Percentiles rank a stretch among this genome's conserved stretches.
These are phyloP conservation scores for Acheta domesticus DNA, from an alignment of 2,888 invertebrate genomes.

Conservation along the genomic window DNA sequence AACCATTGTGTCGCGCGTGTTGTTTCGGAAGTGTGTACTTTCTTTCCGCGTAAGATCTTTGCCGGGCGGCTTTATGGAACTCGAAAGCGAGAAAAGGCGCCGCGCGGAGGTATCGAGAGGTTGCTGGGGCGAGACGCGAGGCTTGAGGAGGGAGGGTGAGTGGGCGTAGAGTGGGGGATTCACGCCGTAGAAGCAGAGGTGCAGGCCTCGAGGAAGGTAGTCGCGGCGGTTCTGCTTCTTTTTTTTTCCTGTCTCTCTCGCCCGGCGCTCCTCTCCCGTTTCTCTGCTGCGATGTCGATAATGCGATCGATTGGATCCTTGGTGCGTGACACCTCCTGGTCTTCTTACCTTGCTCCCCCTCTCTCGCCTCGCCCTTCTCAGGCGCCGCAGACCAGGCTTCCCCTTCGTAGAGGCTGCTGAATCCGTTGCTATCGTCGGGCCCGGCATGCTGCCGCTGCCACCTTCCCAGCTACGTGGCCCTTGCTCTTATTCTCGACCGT, in stretches of 20 bases:
- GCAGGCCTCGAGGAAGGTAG: not conserved
- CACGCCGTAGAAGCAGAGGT: not conserved
- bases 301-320: slow-evolving; percentile 42
- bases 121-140: not conserved
- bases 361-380: slow-evolving; percentile 23
- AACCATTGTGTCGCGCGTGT: not conserved
- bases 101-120: not conserved
- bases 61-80: not conserved
- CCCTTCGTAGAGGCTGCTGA: too few relatives aligned
- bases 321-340: slow-evolving; percentile 43
- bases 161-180: not conserved
- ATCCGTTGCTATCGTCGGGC: too few relatives aligned
- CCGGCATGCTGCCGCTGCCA: too few relatives aligned
- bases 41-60: not conserved
- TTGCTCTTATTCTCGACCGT: not conserved
- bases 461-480: slow-evolving; percentile 19
- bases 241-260: slow-evolving; percentile 20
- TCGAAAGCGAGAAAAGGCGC: not conserved
- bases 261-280: not conserved
- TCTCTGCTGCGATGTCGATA: slow-evolving; percentile 31
- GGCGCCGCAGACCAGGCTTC: not conserved
- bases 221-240: not conserved
- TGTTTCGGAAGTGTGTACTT: slow-evolving; percentile 18
- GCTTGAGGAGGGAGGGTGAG: not conserved
- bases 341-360: slow-evolving; percentile 32